A percentile compares a stretch with the other conserved stretches of the same genome.
phyloP scores from a whole-genome alignment of 1,140 invertebrate genomes.

The Thereuonema tuberculata region DNA sequence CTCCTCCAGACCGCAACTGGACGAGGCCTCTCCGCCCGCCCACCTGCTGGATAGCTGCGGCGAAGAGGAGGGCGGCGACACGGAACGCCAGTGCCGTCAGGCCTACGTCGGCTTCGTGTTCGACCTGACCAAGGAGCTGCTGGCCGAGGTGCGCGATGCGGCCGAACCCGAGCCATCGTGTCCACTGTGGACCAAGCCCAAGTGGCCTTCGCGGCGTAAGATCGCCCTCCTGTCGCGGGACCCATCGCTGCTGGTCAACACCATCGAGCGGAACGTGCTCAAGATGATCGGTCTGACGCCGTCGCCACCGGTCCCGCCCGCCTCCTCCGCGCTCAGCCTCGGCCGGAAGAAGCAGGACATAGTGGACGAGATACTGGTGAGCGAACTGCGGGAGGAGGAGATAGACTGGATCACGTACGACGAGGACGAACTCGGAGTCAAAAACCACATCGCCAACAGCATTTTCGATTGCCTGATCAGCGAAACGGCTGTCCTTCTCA shows the following conservation, averaged over 20 bases:
- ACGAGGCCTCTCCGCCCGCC: constrained; percentile 5
- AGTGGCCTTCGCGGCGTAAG: constrained; percentile 13
- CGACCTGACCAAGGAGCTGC: constrained; percentile 47
- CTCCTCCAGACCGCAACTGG: not conserved
- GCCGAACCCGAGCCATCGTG: constrained; percentile 23
- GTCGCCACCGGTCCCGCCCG: constrained; percentile 39
- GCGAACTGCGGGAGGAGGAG: constrained; percentile 53
- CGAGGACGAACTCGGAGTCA: constrained; percentile 50
- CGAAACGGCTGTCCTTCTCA: too few species aligned
- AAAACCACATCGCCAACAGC: constrained; percentile 46
- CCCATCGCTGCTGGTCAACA: constrained; percentile 17
- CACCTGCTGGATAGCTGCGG: constrained; percentile 16
- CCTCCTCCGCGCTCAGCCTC: constrained; percentile 42
- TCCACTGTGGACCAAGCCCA: constrained; percentile 40
- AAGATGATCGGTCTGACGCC: constrained; percentile 40
- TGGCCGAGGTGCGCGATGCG: constrained; percentile 33
- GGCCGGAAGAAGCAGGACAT: constrained; percentile 52
- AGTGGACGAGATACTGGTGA: constrained; percentile 52
- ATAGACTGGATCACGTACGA: constrained; percentile 55
- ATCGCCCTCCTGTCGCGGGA: constrained; percentile 15
- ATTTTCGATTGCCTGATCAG: constrained; percentile 46
- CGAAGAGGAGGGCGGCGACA: constrained; percentile 14
- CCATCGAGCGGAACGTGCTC: constrained; percentile 27
- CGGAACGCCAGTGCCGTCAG: constrained; percentile 17
- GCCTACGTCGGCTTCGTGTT: constrained; percentile 39